A percentile compares a stretch with the other conserved stretches of the same genome.
Conservation (phyloP, 1,140 invertebrate species). For the Chironomus tepperi region DNA sequence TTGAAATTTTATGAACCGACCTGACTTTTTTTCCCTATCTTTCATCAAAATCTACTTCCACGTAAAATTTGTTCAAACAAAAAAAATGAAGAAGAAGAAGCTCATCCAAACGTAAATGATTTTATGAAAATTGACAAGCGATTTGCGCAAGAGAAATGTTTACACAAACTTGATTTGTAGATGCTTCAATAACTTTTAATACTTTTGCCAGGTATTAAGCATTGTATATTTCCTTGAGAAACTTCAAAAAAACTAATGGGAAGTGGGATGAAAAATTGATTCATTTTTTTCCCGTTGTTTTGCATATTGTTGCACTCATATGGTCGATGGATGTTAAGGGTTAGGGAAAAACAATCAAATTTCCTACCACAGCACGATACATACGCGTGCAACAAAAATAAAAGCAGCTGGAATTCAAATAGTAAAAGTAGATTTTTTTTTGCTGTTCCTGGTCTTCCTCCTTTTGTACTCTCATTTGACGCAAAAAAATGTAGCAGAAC, state of each 20-base stretch:
- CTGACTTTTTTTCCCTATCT: too few relatives aligned
- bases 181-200: neutral
- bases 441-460: too few relatives aligned
- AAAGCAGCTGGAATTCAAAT: constrained; percentile 3
- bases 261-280: neutral
- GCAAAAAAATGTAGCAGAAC: neutral
- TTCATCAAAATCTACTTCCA: neutral
- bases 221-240: too few relatives aligned
- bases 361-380: neutral
- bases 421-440: neutral
- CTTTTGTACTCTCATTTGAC: neutral
- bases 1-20: too few relatives aligned
- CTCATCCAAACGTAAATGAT: neutral
- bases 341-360: neutral
- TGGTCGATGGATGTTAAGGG: neutral
- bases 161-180: constrained; percentile 6
- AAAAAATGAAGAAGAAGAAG: neutral
- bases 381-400: constrained; percentile 1
- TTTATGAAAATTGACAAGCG: constrained; percentile 7
- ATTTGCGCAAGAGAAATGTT: neutral
- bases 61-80: neutral
- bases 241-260: too few relatives aligned
- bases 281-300: neutral
- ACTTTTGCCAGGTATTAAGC: neutral
- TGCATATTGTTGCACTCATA: neutral